Percentiles rank a stretch among this genome's conserved stretches.
Evolutionary conservation across 2,888 invertebrate genomes (phyloP).

Genomic region (Odontomyia ornata): DNA sequence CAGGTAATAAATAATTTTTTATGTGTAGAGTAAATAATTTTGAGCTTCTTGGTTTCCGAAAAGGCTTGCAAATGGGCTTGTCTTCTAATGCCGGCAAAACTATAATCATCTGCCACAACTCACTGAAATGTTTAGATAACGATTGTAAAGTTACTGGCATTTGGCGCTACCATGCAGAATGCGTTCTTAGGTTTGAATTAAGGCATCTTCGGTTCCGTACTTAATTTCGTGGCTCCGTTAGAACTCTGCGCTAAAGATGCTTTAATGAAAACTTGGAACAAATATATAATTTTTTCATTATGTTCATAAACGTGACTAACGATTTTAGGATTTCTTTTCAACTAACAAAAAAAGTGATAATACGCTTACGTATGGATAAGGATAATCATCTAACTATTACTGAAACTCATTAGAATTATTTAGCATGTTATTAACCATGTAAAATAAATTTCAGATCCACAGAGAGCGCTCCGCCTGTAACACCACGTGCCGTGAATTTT

Average conservation of each 20-base stretch:
- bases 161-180: neutral
- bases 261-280: neutral
- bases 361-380: neutral
- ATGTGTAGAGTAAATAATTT: conserved; percentile 33
- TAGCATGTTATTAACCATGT: neutral
- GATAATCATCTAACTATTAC: neutral
- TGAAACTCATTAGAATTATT: no score
- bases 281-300: no score
- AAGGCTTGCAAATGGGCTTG: conserved; percentile 37
- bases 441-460: neutral
- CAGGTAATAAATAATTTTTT: conserved; percentile 34
- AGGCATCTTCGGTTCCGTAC: neutral
- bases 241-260: neutral
- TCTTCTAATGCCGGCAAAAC: conserved; percentile 23
- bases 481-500: conserved; percentile 40
- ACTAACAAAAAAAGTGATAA: neutral
- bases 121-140: neutral
- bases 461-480: conserved; percentile 5
- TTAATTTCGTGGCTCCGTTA: neutral
- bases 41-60: conserved; percentile 38
- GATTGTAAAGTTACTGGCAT: neutral
- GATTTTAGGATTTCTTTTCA: neutral
- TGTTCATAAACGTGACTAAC: no score
- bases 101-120: conserved; percentile 16
- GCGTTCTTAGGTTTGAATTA: neutral